Evolutionary conservation across 1,140 invertebrate species (phyloP).

Genomic region (Drosophila sp.): DNA sequence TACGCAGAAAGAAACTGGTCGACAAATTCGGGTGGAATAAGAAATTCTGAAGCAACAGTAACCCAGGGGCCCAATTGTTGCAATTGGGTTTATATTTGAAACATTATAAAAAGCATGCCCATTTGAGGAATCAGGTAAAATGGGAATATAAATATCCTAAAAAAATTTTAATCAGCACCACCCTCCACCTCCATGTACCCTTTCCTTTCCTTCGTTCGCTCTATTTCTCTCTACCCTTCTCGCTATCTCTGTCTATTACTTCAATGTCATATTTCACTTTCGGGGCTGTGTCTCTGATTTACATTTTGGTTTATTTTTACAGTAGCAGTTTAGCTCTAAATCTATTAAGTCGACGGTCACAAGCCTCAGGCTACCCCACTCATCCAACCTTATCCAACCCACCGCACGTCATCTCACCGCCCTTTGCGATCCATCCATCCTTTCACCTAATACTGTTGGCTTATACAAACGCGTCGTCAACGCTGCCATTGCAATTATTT

Average conservation of each 20-base stretch:
- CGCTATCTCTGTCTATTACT: background rate
- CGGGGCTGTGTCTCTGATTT: background rate
- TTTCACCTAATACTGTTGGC: conserved; percentile 16
- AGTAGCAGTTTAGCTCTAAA: conserved; percentile 60
- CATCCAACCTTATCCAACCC: conserved; percentile 31
- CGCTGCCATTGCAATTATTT: conserved; percentile 74
- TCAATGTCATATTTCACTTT: conserved; percentile 22
- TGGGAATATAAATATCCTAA: conserved; percentile 2
- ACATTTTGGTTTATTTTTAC: conserved; percentile 44
- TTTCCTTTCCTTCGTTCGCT: background rate
- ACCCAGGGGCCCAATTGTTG: no score
- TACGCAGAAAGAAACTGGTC: no score
- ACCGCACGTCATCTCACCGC: conserved; percentile 14
- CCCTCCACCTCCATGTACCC: background rate
- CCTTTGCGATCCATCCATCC: background rate
- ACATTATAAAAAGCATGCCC: background rate
- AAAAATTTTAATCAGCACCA: conserved; percentile 42
- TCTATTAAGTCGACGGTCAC: conserved; percentile 61
- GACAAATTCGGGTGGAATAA: no score
- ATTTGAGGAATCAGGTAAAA: background rate
- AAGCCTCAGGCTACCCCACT: conserved; percentile 25
- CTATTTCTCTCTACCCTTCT: conserved; percentile 18
- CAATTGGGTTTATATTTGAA: no score
- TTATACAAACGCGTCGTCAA: conserved; percentile 63
- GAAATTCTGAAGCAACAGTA: no score